These are phyloP conservation scores for Andricus quercusramuli DNA, from an alignment of 2,888 invertebrate species.

Conservation along the genomic window DNA sequence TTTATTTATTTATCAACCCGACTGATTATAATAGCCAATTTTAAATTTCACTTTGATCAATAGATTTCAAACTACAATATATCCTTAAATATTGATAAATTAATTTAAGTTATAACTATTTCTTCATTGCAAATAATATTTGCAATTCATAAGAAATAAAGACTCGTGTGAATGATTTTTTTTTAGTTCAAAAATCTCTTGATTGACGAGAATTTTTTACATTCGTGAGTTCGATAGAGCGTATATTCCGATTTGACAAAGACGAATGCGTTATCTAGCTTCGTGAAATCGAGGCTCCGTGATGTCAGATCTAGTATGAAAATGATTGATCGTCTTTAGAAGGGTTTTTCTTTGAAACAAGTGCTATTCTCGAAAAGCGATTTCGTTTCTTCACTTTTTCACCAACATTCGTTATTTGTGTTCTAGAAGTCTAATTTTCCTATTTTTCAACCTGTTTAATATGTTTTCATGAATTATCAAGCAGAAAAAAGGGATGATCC, in stretches of 20 bases:
- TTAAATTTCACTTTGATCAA: no score
- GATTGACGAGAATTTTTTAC: neutral
- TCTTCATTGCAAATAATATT: no score
- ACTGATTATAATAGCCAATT: no score
- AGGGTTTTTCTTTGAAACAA: slow-evolving; percentile 6
- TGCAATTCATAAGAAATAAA: no score
- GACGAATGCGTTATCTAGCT: slow-evolving; percentile 57
- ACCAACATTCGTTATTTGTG: neutral
- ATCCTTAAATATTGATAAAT: no score
- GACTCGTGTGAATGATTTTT: neutral
- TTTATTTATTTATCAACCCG: no score
- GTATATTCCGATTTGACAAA: slow-evolving; percentile 21
- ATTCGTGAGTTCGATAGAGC: neutral
- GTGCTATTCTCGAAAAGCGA: slow-evolving; percentile 16
- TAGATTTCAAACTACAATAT: no score
- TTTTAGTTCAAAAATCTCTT: neutral
- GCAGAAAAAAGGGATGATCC: neutral
- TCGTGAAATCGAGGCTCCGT: slow-evolving; percentile 54
- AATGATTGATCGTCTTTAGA: slow-evolving; percentile 56
- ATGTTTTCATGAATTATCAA: neutral
- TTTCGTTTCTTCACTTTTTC: slow-evolving; percentile 1
- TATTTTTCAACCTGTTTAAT: neutral
- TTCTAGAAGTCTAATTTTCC: neutral
- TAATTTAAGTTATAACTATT: no score
- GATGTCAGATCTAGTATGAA: slow-evolving; percentile 53